Evolutionary conservation across 2,797 vertebrate species (phyloP).

Genomic region (Antrozous pallidus): DNA sequence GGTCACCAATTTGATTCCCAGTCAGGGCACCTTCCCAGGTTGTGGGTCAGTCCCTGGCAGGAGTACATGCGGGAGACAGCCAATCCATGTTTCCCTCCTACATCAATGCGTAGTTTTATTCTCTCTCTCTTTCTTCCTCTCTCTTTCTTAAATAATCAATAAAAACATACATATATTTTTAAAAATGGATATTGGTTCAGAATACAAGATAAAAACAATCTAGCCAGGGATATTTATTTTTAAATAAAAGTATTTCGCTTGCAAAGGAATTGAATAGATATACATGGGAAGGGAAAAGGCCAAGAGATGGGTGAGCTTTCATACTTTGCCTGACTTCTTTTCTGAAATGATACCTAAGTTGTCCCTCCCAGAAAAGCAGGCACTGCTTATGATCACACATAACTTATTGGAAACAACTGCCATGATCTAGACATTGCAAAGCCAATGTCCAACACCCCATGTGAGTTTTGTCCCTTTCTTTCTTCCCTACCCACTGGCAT

Average conservation of each 20-base stretch:
- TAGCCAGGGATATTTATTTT: not conserved
- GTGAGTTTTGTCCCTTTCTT: not conserved
- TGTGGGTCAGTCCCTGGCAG: not conserved
- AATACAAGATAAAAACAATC: not conserved
- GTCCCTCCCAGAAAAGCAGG: not conserved
- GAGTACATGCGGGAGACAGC: not conserved
- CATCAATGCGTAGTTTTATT: too few species aligned
- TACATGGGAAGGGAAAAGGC: not conserved
- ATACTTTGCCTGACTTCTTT: not conserved
- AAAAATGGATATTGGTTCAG: not conserved
- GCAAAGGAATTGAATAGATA: not conserved
- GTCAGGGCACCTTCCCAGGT: not conserved
- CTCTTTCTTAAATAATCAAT: not conserved
- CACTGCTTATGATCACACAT: not conserved
- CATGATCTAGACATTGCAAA: not conserved
- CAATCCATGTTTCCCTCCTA: not conserved
- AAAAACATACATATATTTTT: too few species aligned
- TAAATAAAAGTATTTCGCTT: not conserved
- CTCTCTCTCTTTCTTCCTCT: too few species aligned
- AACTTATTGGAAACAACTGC: not conserved
- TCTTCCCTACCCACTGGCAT: not conserved
- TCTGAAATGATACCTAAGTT: not conserved
- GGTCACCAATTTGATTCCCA: not conserved
- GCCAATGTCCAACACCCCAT: not conserved
- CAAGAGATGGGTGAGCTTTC: not conserved